Evolutionary conservation across 2,888 invertebrate species (phyloP).

Genomic region (Acanthosepion pharaonis): DNA sequence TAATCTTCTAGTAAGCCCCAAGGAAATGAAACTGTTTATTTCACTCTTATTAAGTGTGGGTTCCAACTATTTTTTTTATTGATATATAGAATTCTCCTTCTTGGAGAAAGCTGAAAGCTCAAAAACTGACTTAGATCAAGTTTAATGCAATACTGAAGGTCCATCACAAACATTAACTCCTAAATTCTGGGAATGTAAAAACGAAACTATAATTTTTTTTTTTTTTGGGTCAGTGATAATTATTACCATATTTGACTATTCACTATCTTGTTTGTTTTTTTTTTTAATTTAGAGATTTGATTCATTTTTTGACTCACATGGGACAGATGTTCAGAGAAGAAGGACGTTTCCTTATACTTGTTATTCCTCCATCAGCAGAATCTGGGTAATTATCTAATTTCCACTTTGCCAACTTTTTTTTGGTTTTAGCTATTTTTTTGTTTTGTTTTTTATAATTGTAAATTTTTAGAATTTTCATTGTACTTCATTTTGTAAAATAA

Average conservation of each 20-base stretch:
- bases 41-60: no score
- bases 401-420: neutral
- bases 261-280: neutral
- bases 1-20: no score
- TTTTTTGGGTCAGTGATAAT: neutral
- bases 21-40: no score
- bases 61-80: no score
- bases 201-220: neutral
- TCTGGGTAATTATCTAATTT: slow-evolving; percentile 57
- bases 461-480: neutral
- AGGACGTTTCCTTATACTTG: slow-evolving; percentile 69
- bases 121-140: no score
- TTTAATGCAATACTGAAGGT: no score
- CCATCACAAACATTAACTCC: no score
- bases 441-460: neutral
- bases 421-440: neutral
- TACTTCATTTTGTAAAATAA: no score
- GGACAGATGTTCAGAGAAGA: slow-evolving; percentile 65
- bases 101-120: no score
- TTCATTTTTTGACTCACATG: slow-evolving; percentile 72
- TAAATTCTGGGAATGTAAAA: no score
- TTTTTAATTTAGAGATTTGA: slow-evolving; percentile 66
- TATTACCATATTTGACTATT: neutral
- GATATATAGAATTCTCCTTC: no score
- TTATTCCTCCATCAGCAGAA: slow-evolving; percentile 70